Base-by-base conservation (phyloP, 2,113 vertebrate species). In the Cryptomyrus ogoouensis region DNA sequence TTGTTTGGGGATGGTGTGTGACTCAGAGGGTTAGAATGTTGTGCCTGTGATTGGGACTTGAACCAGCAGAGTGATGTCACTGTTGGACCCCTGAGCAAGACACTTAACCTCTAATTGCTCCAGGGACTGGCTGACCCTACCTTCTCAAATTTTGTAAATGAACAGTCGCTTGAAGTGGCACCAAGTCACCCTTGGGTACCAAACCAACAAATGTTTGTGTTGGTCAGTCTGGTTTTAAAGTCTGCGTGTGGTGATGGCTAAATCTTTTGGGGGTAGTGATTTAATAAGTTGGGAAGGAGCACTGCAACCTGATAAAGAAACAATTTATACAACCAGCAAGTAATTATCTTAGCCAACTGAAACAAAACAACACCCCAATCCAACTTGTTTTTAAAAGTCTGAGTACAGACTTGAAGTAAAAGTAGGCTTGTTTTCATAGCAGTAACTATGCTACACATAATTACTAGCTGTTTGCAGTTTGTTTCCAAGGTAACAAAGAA, bases 401-500 rank as follows among this genome's bases (percentile, higher is more conserved):
- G 35, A 80, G 74, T 80, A 31, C 62, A 70, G 62, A 13, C 62
- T 31, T 27, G n/a, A 31, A 70, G 62, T 70, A 70, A 70, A 31
- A 70, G n/a, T 80, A 39, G 74, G 31, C 35, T 80, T 80, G 35
- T 80, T 80, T 80, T 42, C 74, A 42, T 80, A 80, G 74, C 74
- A 80, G 74, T 80, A 42, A 42, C 74, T 80, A 80, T 19, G 74
- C 35, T 80, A 42, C 35, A 42, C 35, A 80, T 80, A 80, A 80
- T 80, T 80, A 42, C 62, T 70, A 42, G 12, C 27, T 77, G 70
- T 77, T 77, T 77, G 31, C 15, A 17, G 35, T 42, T 80, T 80
- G 74, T 80, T 80, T 19, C 74, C 74, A 80, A 39, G 74, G 74
- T 42, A 80, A 42, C 74, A 80, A 80, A 80, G 74, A 80, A 80